Evolutionary conservation across 2,113 vertebrate genomes (phyloP).

Genomic region (Sinocyclocheilus rhinocerous): DNA sequence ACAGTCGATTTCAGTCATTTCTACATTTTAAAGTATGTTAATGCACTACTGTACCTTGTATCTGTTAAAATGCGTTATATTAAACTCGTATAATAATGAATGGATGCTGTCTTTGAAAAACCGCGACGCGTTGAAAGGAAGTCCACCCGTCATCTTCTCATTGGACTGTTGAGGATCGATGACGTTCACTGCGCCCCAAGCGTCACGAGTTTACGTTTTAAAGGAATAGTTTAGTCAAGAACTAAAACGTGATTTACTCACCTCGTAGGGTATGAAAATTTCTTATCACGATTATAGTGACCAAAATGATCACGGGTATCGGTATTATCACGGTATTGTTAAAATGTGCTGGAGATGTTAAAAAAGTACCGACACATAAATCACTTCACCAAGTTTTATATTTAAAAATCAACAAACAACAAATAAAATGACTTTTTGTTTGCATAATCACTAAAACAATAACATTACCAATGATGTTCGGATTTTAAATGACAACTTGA

Average conservation of each 20-base stretch:
- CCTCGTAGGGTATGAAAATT: too few relatives aligned
- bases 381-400: too few relatives aligned
- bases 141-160: slow-evolving; percentile 52
- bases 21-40: background rate
- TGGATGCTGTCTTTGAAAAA: background rate
- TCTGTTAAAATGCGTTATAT: background rate
- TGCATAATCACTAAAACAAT: too few relatives aligned
- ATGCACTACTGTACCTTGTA: background rate
- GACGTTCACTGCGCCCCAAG: background rate
- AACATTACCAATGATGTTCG: too few relatives aligned
- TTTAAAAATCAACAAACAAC: too few relatives aligned
- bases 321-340: too few relatives aligned
- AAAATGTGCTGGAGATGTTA: too few relatives aligned
- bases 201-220: background rate
- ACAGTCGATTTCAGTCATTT: background rate
- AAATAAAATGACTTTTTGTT: too few relatives aligned
- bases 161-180: slow-evolving; percentile 29
- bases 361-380: too few relatives aligned
- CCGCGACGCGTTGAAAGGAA: background rate
- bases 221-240: background rate
- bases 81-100: background rate
- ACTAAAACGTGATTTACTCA: background rate
- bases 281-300: too few relatives aligned
- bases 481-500: too few relatives aligned
- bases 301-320: too few relatives aligned